phyloP scores from a whole-genome alignment of 2,888 invertebrate species.

The Pharmacophagus antenor region DNA sequence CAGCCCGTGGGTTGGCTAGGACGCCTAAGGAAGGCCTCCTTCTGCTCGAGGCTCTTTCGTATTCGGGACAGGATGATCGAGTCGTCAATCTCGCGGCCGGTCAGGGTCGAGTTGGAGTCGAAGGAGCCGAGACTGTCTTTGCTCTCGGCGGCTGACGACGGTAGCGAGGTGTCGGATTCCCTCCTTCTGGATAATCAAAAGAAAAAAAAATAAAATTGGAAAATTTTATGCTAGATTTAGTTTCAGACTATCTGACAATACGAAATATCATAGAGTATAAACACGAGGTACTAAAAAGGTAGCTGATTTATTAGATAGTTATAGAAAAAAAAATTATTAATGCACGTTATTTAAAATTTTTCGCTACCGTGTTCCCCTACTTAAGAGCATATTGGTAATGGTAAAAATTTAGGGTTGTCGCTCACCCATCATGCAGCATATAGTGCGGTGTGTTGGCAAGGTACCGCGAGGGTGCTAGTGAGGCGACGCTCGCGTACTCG shows the following conservation, averaged over 20 bases:
- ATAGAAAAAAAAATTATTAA: neutral
- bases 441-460: conserved; percentile 60
- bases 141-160: conserved; percentile 84
- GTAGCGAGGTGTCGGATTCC: conserved; percentile 82
- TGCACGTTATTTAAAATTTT: neutral
- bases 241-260: neutral
- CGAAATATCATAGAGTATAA: neutral
- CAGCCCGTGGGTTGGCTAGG: conserved; percentile 85
- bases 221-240: neutral
- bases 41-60: conserved; percentile 92
- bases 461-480: conserved; percentile 62
- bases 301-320: neutral
- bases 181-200: conserved; percentile 60
- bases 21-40: conserved; percentile 92
- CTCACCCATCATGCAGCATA: conserved; percentile 69
- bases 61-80: conserved; percentile 87
- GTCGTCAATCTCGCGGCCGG: conserved; percentile 85
- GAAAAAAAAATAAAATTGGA: neutral
- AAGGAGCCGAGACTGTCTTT: conserved; percentile 85
- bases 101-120: conserved; percentile 85
- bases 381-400: too few species aligned
- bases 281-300: neutral
- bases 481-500: conserved; percentile 72
- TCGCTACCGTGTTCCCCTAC: neutral
- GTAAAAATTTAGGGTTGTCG: neutral